Percentiles rank a stretch among this genome's conserved stretches.
phyloP scores from a whole-genome alignment of 2,797 vertebrate genomes.

The Luscinia megarhynchos region DNA sequence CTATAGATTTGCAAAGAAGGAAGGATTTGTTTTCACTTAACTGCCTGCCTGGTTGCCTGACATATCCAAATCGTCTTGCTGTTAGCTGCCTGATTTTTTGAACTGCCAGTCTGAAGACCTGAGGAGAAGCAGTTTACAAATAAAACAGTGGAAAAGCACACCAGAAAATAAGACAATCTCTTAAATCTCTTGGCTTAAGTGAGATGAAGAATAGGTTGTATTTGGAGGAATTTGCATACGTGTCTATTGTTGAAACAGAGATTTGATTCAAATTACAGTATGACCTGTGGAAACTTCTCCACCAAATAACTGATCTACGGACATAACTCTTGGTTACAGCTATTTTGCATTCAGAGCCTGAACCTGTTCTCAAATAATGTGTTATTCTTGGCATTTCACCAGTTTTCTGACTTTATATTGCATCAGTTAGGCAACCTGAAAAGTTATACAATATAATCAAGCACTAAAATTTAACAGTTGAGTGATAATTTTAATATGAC shows the following conservation, averaged over 20 bases:
- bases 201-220: background rate
- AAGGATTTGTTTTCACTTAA: background rate
- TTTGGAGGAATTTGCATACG: background rate
- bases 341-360: background rate
- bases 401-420: background rate
- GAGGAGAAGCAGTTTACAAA: background rate
- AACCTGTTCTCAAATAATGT: background rate
- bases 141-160: background rate
- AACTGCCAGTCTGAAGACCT: background rate
- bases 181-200: background rate
- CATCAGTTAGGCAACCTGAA: background rate
- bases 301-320: background rate
- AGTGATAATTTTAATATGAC: conserved; percentile 26
- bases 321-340: background rate
- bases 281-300: background rate
- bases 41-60: background rate
- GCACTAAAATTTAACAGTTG: background rate
- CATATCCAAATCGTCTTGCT: background rate
- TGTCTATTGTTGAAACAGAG: background rate
- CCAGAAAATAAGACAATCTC: background rate
- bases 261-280: background rate
- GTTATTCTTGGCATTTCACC: background rate
- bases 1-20: background rate
- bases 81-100: background rate
- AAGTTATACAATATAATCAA: background rate